Evolutionary conservation across 2,888 invertebrate genomes (phyloP), one percentile per base, ranked within the genome.

Genomic region (Agrochola circellaris): DNA sequence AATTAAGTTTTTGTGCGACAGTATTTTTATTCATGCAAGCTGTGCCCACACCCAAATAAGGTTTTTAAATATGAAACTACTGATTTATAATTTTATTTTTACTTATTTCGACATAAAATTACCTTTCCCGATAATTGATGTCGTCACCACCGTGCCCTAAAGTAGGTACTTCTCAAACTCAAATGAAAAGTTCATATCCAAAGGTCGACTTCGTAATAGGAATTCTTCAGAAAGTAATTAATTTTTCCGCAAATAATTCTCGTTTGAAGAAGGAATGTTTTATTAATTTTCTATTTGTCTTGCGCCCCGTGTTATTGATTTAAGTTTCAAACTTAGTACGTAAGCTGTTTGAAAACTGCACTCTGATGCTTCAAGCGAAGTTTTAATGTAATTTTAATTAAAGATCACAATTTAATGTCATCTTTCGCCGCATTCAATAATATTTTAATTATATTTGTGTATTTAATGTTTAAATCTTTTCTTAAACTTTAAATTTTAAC

Each of bases 201-300:
- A 80, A 79, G 83, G 82, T 84, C 82, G 83, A 81, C 82, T 83
- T 67, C 82, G 77, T 89, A 92, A 92, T 92, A 89, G 91, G 87
- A 93, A 92, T 93, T 92, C 93, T 91, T 91, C 71, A 86, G 82
- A 90, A 93, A 93, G 91, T 91, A 93, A 93, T 93, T 93, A 93
- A 92, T 93, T 93, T 92, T 93, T 91, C 90, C 90, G 89, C 90
- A 90, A 91, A 93, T 92, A 91, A 93, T 92, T 92, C 89, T 82
- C 89, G 85, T 85, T 77, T 76, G 76, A 74, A 68, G 89, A 74
- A 68, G 89, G 89, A 92, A 91, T 91, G 90, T 90, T 91, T 90
- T 90, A 92, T 90, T 91, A 92, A 92, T 92, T 90, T 92, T 89
- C 88, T 90, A 90, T 91, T 92, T 91, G 89, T 90, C 89, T 91